Conservation (phyloP, 2,113 vertebrate species). For the Tricholaema leucomelas region DNA sequence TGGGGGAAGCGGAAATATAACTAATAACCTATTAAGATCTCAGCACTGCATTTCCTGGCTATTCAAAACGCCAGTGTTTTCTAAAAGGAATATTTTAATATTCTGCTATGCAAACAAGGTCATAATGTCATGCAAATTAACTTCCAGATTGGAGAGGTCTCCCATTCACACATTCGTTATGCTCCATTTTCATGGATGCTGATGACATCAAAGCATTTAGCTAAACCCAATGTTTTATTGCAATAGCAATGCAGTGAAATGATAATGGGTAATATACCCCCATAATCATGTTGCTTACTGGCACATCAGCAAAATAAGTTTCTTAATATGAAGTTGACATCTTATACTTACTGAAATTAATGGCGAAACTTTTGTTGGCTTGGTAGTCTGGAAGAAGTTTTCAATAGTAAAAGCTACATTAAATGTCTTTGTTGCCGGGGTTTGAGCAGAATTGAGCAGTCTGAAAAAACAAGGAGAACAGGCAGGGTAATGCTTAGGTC, state of each 20-base stretch:
- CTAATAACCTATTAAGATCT: slow-evolving; percentile 18
- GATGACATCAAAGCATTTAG: slow-evolving; percentile 52
- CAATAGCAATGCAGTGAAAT: not conserved
- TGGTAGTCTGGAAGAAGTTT: not conserved
- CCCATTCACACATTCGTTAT: slow-evolving; percentile 39
- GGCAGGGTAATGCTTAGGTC: no score
- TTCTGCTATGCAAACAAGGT: slow-evolving; percentile 65
- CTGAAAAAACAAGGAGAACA: no score
- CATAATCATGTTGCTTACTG: not conserved
- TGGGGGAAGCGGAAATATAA: not conserved
- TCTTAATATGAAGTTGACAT: not conserved
- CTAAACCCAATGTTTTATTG: slow-evolving; percentile 6
- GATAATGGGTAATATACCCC: not conserved
- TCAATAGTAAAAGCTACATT: not conserved
- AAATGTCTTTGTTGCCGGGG: no score
- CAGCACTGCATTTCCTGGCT: slow-evolving; percentile 19
- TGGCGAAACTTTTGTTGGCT: not conserved
- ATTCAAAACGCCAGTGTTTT: slow-evolving; percentile 29
- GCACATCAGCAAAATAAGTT: not conserved
- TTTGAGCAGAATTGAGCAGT: no score
- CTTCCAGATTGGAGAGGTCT: slow-evolving; percentile 56
- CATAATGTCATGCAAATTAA: slow-evolving; percentile 66
- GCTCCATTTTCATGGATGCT: slow-evolving; percentile 52
- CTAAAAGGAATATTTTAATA: slow-evolving; percentile 50
- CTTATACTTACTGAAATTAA: not conserved